Evolutionary conservation across 1,140 invertebrate species (phyloP).

Genomic region (Lerema accius): DNA sequence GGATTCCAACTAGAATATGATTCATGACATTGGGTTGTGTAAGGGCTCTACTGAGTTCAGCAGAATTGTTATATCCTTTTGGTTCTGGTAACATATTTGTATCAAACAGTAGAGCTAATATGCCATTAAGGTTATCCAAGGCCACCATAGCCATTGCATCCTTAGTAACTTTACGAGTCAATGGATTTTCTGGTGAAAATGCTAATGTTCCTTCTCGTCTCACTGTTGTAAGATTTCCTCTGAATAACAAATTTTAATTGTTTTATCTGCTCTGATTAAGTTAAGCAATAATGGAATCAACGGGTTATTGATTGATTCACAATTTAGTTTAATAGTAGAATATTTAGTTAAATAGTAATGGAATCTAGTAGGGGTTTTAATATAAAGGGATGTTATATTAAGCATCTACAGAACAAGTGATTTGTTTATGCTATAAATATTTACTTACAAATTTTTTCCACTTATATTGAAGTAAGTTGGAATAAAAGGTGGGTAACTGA

Average conservation of each 20-base stretch:
- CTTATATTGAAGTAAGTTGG: conserved; percentile 74
- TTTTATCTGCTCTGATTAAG: no score
- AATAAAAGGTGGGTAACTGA: conserved; percentile 62
- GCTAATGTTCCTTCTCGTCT: conserved; percentile 69
- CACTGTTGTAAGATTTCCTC: conserved; percentile 64
- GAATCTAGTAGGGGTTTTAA: neutral
- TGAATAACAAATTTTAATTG: conserved; percentile 33
- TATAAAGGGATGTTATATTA: no score
- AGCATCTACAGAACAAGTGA: neutral
- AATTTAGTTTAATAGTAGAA: no score
- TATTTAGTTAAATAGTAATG: conserved; percentile 1
- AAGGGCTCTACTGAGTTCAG: conserved; percentile 67
- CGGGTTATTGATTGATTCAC: no score
- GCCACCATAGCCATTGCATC: conserved; percentile 73
- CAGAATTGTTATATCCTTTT: conserved; percentile 66
- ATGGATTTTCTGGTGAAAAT: conserved; percentile 71
- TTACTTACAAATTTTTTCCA: conserved; percentile 69
- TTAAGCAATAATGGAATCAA: no score
- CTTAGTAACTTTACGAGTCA: conserved; percentile 66
- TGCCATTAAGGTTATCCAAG: conserved; percentile 66
- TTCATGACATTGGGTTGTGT: conserved; percentile 74
- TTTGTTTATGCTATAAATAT: conserved; percentile 10
- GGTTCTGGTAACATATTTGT: conserved; percentile 65
- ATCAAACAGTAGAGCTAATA: conserved; percentile 68
- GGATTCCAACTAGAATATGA: conserved; percentile 78